Percentiles rank a stretch among this genome's conserved stretches.
Evolutionary conservation across 2,113 vertebrate species (phyloP).

Genomic region (Perccottus glenii): DNA sequence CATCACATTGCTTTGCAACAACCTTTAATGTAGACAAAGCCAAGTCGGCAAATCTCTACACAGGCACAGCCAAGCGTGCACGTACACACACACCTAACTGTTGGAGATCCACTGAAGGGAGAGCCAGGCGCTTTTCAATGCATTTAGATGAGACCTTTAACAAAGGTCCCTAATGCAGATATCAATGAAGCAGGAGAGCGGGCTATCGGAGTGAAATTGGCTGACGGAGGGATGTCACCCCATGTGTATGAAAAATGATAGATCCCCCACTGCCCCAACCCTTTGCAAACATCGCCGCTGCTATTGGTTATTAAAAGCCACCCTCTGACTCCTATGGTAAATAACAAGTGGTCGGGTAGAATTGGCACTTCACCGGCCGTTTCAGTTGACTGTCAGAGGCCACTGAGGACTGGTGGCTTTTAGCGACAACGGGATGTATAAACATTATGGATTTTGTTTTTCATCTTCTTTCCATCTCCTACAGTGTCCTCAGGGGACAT

Average conservation of each 20-base stretch:
- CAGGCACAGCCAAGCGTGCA: slow-evolving; percentile 54
- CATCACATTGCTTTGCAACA: slow-evolving; percentile 57
- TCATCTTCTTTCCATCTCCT: slow-evolving; percentile 69
- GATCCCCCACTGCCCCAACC: slow-evolving; percentile 43
- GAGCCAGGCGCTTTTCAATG: slow-evolving; percentile 82
- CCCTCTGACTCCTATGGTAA: slow-evolving; percentile 56
- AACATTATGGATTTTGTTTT: slow-evolving; percentile 72
- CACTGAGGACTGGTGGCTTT: slow-evolving; percentile 52
- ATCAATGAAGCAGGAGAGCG: slow-evolving; percentile 81
- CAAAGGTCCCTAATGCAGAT: slow-evolving; percentile 84
- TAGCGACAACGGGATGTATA: slow-evolving; percentile 71
- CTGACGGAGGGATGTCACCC: slow-evolving; percentile 80
- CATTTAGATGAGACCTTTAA: slow-evolving; percentile 87
- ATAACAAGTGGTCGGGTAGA: slow-evolving; percentile 68
- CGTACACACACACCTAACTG: slow-evolving; percentile 65
- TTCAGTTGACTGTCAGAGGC: slow-evolving; percentile 66
- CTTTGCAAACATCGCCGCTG: not conserved
- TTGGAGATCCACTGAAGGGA: slow-evolving; percentile 61
- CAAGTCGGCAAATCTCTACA: slow-evolving; percentile 77
- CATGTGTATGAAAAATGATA: slow-evolving; percentile 82
- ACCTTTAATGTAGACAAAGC: slow-evolving; percentile 78
- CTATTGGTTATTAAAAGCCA: slow-evolving; percentile 63
- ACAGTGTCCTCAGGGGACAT: slow-evolving; percentile 48
- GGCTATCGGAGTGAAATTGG: slow-evolving; percentile 80
- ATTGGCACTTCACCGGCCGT: slow-evolving; percentile 72